These are phyloP conservation scores for Anarhynchus alexandrinus DNA, from an alignment of 2,113 vertebrate species.

Conservation along the genomic window DNA sequence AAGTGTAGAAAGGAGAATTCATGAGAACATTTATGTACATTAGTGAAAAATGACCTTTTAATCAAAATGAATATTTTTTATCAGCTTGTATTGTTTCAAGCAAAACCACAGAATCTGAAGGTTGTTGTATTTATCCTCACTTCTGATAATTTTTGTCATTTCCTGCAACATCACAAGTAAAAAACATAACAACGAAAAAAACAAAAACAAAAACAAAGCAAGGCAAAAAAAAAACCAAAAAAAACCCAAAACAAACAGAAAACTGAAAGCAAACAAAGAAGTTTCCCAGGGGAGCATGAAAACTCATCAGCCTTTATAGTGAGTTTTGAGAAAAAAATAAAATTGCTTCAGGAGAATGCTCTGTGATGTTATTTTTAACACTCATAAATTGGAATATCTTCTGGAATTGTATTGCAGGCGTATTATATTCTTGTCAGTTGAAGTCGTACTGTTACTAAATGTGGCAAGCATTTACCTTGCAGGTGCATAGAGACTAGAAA, in stretches of 20 bases:
- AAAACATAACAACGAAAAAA: neutral
- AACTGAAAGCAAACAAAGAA: neutral
- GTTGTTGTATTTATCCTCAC: neutral
- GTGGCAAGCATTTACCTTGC: neutral
- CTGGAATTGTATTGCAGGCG: neutral
- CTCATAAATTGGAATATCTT: neutral
- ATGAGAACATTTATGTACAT: neutral
- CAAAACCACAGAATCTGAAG: neutral
- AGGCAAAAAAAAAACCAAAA: neutral
- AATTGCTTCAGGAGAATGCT: neutral
- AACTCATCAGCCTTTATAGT: neutral
- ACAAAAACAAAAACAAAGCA: neutral
- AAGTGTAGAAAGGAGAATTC: neutral
- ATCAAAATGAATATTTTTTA: neutral
- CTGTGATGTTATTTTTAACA: neutral
- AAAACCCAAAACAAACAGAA: neutral
- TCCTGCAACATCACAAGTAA: neutral
- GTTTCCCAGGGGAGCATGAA: neutral
- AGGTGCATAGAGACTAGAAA: neutral
- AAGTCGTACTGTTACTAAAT: neutral
- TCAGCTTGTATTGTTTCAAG: neutral
- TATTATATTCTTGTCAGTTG: neutral
- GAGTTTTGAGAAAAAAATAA: neutral
- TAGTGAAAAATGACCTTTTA: neutral
- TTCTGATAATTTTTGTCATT: neutral